phyloP scores from a whole-genome alignment of 1,140 invertebrate genomes.

The Globodera ellingtonae region DNA sequence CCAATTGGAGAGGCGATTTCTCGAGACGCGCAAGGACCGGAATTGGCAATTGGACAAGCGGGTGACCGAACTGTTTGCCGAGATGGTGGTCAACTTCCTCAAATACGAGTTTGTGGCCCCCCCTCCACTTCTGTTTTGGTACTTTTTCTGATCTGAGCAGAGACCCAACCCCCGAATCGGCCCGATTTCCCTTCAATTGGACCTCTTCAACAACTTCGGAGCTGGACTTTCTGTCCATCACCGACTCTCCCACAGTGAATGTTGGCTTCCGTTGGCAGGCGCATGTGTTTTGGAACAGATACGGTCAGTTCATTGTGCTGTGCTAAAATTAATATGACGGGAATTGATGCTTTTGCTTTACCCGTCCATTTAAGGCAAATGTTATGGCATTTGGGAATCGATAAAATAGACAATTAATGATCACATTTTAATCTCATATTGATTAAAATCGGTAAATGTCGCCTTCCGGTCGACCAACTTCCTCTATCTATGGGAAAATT shows the following conservation, averaged over 20 bases:
- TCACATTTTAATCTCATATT: too few relatives aligned
- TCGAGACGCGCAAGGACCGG: slow-evolving; percentile 55
- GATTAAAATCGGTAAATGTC: too few relatives aligned
- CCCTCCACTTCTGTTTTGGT: neutral
- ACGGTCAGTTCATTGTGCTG: slow-evolving; percentile 20
- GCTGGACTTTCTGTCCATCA: slow-evolving; percentile 63
- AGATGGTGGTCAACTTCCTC: slow-evolving; percentile 61
- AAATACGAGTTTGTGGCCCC: slow-evolving; percentile 41
- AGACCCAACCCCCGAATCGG: slow-evolving; percentile 59
- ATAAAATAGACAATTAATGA: too few relatives aligned
- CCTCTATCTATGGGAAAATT: too few relatives aligned
- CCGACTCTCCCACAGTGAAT: slow-evolving; percentile 59
- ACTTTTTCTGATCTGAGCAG: slow-evolving; percentile 24
- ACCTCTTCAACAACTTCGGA: slow-evolving; percentile 44
- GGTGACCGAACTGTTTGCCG: slow-evolving; percentile 64
- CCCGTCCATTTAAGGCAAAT: too few relatives aligned
- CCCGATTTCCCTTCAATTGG: slow-evolving; percentile 63
- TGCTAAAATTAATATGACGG: neutral
- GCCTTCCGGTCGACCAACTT: too few relatives aligned
- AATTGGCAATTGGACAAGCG: slow-evolving; percentile 64
- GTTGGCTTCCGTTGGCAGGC: slow-evolving; percentile 59
- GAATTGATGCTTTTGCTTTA: too few relatives aligned
- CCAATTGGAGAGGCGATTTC: slow-evolving; percentile 61
- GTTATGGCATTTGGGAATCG: too few relatives aligned
- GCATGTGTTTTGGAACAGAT: slow-evolving; percentile 57